Conservation (phyloP, 2,113 vertebrate genomes). For the Noturus placidus region DNA sequence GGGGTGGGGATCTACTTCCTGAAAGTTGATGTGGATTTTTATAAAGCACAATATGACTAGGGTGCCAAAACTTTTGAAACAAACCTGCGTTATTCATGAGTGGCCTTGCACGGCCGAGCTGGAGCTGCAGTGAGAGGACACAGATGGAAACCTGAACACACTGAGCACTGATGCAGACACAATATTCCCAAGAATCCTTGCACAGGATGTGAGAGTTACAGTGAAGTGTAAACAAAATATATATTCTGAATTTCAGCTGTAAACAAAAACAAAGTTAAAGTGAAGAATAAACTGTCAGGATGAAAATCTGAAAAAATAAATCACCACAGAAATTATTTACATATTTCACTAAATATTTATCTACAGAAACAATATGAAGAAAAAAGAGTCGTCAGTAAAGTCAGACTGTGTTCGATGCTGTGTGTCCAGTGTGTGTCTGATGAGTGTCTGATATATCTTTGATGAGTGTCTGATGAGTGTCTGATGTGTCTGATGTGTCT, state of each 20-base stretch:
- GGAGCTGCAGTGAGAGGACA: not conserved
- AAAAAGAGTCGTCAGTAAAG: not conserved
- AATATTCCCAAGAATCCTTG: constrained; percentile 1
- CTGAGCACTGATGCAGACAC: constrained; percentile 2
- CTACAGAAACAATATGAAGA: not conserved
- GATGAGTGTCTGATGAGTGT: not conserved
- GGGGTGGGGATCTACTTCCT: not conserved
- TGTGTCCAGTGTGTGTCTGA: not conserved
- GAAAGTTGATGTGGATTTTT: not conserved
- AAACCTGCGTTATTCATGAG: not conserved
- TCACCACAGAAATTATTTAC: not conserved
- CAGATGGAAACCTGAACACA: constrained; percentile 6
- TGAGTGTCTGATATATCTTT: not conserved
- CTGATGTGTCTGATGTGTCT: not conserved
- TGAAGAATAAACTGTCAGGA: not conserved
- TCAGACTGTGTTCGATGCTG: not conserved
- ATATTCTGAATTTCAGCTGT: not conserved
- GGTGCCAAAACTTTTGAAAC: not conserved
- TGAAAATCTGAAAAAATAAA: not conserved
- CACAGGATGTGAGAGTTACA: constrained; percentile 1
- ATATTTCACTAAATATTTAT: not conserved
- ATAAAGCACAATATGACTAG: not conserved
- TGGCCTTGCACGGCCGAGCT: not conserved
- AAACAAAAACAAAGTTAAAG: not conserved
- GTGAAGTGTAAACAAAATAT: not conserved